Conservation (phyloP, 1,140 invertebrate species). For the Lethrus apterus region DNA sequence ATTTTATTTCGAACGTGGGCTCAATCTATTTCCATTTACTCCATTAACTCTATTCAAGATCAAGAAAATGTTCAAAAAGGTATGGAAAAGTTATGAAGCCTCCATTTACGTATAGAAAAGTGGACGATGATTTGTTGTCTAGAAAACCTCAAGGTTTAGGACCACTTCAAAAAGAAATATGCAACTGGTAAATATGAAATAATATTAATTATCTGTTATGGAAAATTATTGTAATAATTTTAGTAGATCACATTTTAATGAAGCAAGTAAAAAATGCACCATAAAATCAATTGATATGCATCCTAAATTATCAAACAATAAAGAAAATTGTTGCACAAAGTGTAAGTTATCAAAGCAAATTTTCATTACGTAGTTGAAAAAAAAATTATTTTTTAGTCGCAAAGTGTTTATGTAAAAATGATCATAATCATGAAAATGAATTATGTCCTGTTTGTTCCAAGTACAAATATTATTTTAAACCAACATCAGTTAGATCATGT, state of each 20-base stretch:
- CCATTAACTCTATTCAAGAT: slow-evolving; percentile 9
- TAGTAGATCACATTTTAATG: too few species aligned
- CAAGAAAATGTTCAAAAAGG: slow-evolving; percentile 5
- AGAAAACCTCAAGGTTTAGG: slow-evolving; percentile 21
- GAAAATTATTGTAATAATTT: too few species aligned
- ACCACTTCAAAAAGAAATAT: slow-evolving; percentile 6
- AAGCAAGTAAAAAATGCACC: too few species aligned
- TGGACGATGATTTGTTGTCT: slow-evolving; percentile 29
- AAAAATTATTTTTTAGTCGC: slow-evolving; percentile 12
- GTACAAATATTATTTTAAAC: slow-evolving; percentile 31
- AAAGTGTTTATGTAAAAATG: slow-evolving; percentile 15
- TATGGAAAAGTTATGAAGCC: slow-evolving; percentile 18
- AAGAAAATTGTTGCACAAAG: background rate
- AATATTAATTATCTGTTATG: too few species aligned
- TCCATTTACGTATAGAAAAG: slow-evolving; percentile 29
- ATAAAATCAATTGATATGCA: background rate
- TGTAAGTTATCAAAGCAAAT: background rate
- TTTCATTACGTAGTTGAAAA: background rate
- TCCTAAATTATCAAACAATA: background rate
- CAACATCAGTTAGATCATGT: too few species aligned
- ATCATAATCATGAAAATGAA: slow-evolving; percentile 18
- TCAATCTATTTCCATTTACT: too few species aligned
- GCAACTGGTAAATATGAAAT: slow-evolving; percentile 4
- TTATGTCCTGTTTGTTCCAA: slow-evolving; percentile 31
- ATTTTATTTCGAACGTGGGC: background rate